Conservation (phyloP, 2,797 vertebrate genomes). For the Scolopax rusticola region DNA sequence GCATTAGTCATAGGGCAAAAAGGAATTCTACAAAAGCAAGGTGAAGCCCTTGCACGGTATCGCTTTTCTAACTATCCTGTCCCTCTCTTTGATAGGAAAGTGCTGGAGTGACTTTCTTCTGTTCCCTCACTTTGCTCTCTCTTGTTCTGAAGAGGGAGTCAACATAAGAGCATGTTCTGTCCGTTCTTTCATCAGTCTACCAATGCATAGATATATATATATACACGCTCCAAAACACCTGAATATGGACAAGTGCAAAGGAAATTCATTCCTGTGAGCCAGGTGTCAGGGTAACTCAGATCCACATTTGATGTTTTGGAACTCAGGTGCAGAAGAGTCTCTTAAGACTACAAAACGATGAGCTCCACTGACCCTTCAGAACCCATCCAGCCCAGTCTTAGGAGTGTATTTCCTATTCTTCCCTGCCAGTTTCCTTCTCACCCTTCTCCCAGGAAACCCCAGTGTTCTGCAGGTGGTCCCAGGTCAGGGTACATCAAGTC, state of each 20-base stretch:
- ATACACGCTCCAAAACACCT: neutral
- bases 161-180: fast-evolving
- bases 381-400: neutral
- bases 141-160: neutral
- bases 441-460: neutral
- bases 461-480: neutral
- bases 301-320: neutral
- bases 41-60: neutral
- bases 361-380: neutral
- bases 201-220: neutral
- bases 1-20: neutral
- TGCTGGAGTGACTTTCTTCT: neutral
- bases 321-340: neutral
- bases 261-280: neutral
- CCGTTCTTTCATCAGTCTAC: neutral
- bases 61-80: neutral
- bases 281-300: neutral
- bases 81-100: neutral
- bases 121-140: neutral
- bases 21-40: neutral
- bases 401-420: neutral
- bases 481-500: neutral
- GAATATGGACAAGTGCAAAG: neutral
- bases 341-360: neutral
- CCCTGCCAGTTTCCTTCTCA: neutral